Base-by-base conservation (phyloP, 2,113 vertebrate genomes). In the Parus major region DNA sequence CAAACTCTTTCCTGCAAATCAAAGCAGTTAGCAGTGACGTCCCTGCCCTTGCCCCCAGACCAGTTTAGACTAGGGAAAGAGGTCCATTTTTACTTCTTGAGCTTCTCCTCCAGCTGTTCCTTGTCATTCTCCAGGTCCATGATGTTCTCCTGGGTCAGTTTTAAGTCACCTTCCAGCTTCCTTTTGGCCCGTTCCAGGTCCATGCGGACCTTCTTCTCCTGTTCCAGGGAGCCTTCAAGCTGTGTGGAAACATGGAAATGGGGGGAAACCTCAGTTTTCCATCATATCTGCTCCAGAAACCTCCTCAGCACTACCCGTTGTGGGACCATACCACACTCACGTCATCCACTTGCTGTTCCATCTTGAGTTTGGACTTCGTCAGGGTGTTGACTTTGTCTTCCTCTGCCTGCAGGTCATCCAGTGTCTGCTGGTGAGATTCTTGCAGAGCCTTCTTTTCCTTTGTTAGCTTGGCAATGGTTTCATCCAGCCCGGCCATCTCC, bases 291-390 rank as follows among this genome's bases (percentile, higher is more conserved):
- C 12, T 29, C 29, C 21, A 55, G n/a, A 47, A 82, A 76, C 7
- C 31, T 36, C 7, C 19, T 82, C 22, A 82, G 29, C 13, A 27
- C 9, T 61, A 60, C 36, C 36, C 9, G 9, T 36, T 39, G 36
- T 41, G 25, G 21, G 21, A 68, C 28, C 6, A 53, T 70, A 25
- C 6, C 21, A 47, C 17, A 76, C 86, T 89, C 41, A 99, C 99
- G 1, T 99, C 99, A 5, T 99, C 99, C n/a, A 98, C 98, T 49
- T 99, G 99, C 86, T 99, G 99, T 56, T 99, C 99, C 94, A 99
- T 93, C 95, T 99, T 99, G 61, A 97, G 95, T 93, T 99, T 99
- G 82, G 99, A 98, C 95, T 99, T 99, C 6, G 97, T 98, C 72
- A 99, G 59, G 12, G 98, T 98, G 92, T 99, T 99, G 94, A 98